These are phyloP conservation scores for Coracopsis vasa DNA, from an alignment of 2,113 vertebrate species.

Conservation along the genomic window DNA sequence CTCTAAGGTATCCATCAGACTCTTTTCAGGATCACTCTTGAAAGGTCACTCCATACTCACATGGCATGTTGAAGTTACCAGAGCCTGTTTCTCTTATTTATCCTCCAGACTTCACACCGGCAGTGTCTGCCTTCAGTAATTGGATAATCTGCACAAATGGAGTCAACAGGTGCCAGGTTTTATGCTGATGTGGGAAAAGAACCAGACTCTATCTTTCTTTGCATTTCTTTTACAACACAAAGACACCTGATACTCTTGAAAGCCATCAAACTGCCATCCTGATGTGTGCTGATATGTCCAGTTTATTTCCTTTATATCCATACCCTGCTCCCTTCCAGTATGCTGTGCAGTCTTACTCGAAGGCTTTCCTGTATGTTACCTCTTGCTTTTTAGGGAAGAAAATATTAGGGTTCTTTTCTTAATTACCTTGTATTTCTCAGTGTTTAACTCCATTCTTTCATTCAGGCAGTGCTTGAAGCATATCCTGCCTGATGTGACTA, in stretches of 20 bases:
- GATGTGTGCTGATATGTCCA: not conserved
- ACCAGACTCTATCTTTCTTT: not conserved
- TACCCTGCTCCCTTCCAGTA: not conserved
- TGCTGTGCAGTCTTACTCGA: rapidly evolving
- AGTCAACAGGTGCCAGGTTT: not conserved
- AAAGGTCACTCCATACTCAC: not conserved
- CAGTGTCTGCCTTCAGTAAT: not conserved
- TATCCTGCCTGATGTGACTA: slow-evolving; percentile 54
- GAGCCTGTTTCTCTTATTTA: not conserved
- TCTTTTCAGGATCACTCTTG: not conserved
- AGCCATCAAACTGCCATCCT: not conserved
- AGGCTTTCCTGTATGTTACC: not conserved
- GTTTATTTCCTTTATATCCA: not conserved
- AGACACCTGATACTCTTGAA: not conserved
- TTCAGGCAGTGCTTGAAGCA: slow-evolving; percentile 22
- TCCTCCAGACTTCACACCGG: not conserved
- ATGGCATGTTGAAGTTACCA: not conserved
- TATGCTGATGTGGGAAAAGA: not conserved
- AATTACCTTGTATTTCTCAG: slow-evolving; percentile 25
- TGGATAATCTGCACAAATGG: not conserved
- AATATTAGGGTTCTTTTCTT: not conserved
- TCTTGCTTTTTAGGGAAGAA: not conserved
- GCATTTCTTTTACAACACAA: not conserved
- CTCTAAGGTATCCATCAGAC: not conserved
- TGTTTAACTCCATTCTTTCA: slow-evolving; percentile 40